These are phyloP conservation scores for Sterrhoptilus dennistouni DNA, from an alignment of 2,113 vertebrate species.

Conservation along the genomic window DNA sequence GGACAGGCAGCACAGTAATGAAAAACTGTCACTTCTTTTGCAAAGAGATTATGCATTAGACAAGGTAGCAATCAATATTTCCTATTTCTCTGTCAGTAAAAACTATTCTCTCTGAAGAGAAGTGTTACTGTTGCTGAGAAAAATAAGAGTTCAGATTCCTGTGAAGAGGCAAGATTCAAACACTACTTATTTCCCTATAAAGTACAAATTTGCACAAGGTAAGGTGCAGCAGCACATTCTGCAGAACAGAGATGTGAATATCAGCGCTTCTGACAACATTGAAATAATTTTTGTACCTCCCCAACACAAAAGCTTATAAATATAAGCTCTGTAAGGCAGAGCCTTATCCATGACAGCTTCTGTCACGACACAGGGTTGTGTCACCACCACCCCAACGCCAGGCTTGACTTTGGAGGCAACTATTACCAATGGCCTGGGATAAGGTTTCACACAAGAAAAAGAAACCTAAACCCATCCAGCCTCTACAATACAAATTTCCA, in stretches of 20 bases:
- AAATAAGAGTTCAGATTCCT: neutral
- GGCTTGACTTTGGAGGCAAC: neutral
- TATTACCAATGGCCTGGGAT: neutral
- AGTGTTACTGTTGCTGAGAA: neutral
- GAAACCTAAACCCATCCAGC: neutral
- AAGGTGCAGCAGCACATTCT: neutral
- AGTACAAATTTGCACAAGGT: neutral
- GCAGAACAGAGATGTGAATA: neutral
- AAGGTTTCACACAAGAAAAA: neutral
- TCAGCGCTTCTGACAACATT: neutral
- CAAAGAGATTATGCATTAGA: neutral
- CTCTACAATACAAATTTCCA: neutral
- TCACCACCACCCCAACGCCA: neutral
- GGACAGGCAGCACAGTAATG: neutral
- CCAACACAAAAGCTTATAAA: neutral
- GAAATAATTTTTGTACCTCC: neutral
- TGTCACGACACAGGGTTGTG: fast-evolving
- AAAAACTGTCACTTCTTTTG: neutral
- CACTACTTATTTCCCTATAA: neutral
- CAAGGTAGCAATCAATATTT: neutral
- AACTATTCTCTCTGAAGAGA: neutral
- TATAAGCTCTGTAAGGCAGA: neutral
- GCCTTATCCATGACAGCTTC: neutral
- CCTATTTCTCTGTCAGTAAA: neutral
- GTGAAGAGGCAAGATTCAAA: fast-evolving